phyloP scores from a whole-genome alignment of 2,113 vertebrate genomes.

The Uria aalge region DNA sequence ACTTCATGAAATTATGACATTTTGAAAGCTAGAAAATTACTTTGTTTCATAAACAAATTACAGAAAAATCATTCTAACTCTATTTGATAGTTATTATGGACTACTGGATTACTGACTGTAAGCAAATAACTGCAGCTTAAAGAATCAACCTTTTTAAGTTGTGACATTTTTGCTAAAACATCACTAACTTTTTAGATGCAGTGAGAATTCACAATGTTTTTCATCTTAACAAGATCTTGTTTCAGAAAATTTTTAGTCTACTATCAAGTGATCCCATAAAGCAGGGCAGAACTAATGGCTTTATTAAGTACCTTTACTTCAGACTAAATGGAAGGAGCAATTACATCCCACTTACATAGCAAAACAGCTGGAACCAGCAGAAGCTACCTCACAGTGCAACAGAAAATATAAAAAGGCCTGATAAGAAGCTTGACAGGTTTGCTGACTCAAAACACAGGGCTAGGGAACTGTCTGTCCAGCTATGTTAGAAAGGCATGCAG shows the following conservation, averaged over 20 bases:
- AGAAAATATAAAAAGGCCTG: not conserved
- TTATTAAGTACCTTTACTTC: slow-evolving; percentile 36
- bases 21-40: slow-evolving; percentile 23
- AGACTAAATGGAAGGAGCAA: slow-evolving; percentile 25
- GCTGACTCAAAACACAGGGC: not conserved
- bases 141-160: not conserved
- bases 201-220: not conserved
- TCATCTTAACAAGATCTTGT: not conserved
- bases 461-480: not conserved
- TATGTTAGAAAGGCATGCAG: not conserved
- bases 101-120: not conserved
- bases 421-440: not conserved
- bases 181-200: not conserved
- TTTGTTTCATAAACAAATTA: slow-evolving; percentile 55
- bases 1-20: not conserved
- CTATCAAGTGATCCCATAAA: not conserved
- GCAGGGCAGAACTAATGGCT: slow-evolving; percentile 19
- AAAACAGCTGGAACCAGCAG: slow-evolving; percentile 5
- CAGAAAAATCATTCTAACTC: not conserved
- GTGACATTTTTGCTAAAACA: not conserved
- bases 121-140: slow-evolving; percentile 14
- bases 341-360: not conserved
- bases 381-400: not conserved
- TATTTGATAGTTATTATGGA: not conserved
- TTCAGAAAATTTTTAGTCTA: not conserved